A percentile compares a stretch with the other conserved stretches of the same genome.
Evolutionary conservation across 2,113 vertebrate species (phyloP).

Genomic region (Paramormyrops kingsleyae): DNA sequence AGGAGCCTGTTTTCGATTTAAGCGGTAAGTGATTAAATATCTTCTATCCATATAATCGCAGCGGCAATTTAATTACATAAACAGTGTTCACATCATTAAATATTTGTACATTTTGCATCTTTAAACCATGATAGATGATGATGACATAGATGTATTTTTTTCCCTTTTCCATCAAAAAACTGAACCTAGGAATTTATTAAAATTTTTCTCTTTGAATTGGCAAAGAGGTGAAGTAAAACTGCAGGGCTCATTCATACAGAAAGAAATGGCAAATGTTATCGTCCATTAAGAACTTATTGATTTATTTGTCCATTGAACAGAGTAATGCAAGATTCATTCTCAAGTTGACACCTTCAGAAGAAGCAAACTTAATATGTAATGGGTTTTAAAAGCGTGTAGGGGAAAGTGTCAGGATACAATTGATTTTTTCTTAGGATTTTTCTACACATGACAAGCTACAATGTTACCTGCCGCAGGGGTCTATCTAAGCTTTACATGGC

Average conservation of each 20-base stretch:
- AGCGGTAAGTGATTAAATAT: conserved; percentile 17
- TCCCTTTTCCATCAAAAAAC: background rate
- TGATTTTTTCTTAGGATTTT: background rate
- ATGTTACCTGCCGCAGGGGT: background rate
- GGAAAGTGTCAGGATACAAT: background rate
- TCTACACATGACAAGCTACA: background rate
- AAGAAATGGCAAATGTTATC: background rate
- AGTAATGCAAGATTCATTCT: background rate
- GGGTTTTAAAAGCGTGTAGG: background rate
- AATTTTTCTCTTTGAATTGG: background rate
- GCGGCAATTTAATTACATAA: conserved; percentile 23
- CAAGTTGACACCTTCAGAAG: background rate
- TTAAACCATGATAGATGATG: background rate
- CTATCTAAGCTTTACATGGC: background rate
- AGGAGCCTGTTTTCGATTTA: conserved; percentile 4
- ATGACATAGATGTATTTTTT: background rate
- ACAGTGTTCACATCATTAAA: background rate
- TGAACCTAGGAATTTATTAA: background rate
- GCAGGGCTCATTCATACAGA: background rate
- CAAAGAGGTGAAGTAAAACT: background rate
- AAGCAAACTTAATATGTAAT: background rate
- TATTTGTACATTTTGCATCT: background rate
- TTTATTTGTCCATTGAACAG: background rate
- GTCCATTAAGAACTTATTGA: background rate
- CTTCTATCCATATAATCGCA: conserved; percentile 32